These are phyloP conservation scores for Carterocephalus palaemon DNA, from an alignment of 2,888 invertebrate species.

Conservation along the genomic window DNA sequence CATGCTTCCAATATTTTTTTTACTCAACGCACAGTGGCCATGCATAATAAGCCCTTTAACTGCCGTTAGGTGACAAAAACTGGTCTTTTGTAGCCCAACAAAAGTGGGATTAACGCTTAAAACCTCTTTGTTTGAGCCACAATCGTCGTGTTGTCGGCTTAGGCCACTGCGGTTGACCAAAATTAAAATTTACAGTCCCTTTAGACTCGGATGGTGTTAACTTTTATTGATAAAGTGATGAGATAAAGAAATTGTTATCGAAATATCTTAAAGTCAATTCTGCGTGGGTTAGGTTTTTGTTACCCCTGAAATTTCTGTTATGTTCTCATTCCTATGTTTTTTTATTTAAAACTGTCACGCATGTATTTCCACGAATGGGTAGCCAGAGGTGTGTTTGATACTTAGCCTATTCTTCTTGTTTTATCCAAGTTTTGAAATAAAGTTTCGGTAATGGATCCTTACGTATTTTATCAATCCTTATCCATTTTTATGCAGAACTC, in stretches of 20 bases:
- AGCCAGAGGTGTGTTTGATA: too few relatives aligned
- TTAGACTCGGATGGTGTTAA: constrained; percentile 10
- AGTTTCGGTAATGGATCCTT: too few relatives aligned
- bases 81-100: constrained; percentile 18
- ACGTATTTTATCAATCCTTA: too few relatives aligned
- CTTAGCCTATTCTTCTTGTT: too few relatives aligned
- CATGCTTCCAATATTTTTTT: too few relatives aligned
- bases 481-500: too few relatives aligned
- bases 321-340: too few relatives aligned
- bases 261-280: not conserved
- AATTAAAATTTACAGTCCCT: constrained; percentile 18
- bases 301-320: too few relatives aligned
- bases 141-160: constrained; percentile 16
- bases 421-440: too few relatives aligned
- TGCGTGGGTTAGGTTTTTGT: too few relatives aligned
- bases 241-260: not conserved
- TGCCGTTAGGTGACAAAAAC: constrained; percentile 23
- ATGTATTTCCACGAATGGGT: too few relatives aligned
- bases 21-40: constrained; percentile 1
- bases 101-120: constrained; percentile 27
- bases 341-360: too few relatives aligned
- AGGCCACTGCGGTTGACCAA: constrained; percentile 23
- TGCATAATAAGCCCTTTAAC: constrained; percentile 13
- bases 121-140: constrained; percentile 7
- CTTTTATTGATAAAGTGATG: constrained; percentile 17